phyloP scores from a whole-genome alignment of 2,888 invertebrate species.

The Aphidoletes aphidimyza region DNA sequence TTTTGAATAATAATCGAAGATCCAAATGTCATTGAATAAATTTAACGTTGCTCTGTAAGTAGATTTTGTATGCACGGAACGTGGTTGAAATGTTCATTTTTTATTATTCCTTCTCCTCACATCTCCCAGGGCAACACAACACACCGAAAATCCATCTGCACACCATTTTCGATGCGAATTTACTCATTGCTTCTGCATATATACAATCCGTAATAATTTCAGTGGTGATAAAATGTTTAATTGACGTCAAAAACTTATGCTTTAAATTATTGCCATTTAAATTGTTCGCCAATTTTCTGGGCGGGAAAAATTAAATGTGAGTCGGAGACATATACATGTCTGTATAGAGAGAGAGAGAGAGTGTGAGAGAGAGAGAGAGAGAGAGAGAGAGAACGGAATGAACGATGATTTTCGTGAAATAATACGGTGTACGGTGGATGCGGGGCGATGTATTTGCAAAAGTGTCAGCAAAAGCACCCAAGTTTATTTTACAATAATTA shows the following conservation, averaged over 20 bases:
- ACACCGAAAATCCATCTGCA: no score
- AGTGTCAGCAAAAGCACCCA: neutral
- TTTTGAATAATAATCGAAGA: neutral
- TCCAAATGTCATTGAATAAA: neutral
- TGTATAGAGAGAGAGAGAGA: neutral
- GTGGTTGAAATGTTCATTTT: no score
- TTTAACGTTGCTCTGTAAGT: neutral
- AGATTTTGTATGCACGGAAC: neutral
- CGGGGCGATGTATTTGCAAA: neutral
- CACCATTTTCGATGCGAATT: neutral
- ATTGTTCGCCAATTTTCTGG: conserved; percentile 26
- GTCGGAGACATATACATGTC: no score
- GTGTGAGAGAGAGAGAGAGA: neutral
- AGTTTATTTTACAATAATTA: conserved; percentile 46
- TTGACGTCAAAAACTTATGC: conserved; percentile 46
- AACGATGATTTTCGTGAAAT: no score
- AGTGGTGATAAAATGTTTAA: conserved; percentile 51
- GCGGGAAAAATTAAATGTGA: conserved; percentile 4
- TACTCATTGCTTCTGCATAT: neutral
- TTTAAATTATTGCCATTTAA: conserved; percentile 44
- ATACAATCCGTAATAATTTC: conserved; percentile 33
- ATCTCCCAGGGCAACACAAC: conserved; percentile 17
- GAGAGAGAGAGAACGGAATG: neutral
- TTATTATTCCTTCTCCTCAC: no score
- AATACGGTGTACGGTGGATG: neutral